These are phyloP conservation scores for Drosophila pruinosa DNA, from an alignment of 1,140 invertebrate genomes.

Conservation along the genomic window DNA sequence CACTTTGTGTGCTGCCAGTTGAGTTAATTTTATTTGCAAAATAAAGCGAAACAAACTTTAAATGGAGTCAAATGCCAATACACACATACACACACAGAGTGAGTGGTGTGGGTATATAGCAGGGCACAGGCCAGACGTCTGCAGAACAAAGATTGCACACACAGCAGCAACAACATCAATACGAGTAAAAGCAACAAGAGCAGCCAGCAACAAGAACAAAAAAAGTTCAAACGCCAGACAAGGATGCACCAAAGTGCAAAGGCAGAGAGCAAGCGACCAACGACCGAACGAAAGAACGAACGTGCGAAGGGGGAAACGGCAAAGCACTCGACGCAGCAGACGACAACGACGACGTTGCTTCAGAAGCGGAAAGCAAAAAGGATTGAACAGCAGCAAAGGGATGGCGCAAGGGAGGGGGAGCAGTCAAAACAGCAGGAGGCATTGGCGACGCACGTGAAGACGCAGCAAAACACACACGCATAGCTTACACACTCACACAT, in stretches of 20 bases:
- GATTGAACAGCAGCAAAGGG: conserved; percentile 64
- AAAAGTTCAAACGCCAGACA: conserved; percentile 81
- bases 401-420: neutral
- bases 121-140: conserved; percentile 65
- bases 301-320: conserved; percentile 10
- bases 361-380: conserved; percentile 76
- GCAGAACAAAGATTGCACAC: conserved; percentile 78
- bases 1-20: conserved; percentile 58
- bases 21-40: conserved; percentile 82
- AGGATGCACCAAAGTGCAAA: conserved; percentile 81
- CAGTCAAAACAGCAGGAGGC: conserved; percentile 73
- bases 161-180: conserved; percentile 51
- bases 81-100: conserved; percentile 40
- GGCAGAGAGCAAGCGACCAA: conserved; percentile 58
- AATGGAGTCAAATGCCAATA: conserved; percentile 79
- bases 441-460: conserved; percentile 71
- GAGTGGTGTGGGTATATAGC: neutral
- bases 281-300: conserved; percentile 42
- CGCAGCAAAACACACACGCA: conserved; percentile 71
- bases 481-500: conserved; percentile 40
- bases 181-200: conserved; percentile 17
- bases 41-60: conserved; percentile 81
- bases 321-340: conserved; percentile 67
- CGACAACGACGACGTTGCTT: conserved; percentile 49
- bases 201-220: conserved; percentile 57